Evolutionary conservation across 1,140 invertebrate genomes (phyloP), one percentile per base, ranked within the genome.

Genomic region (Diorhabda elongata): DNA sequence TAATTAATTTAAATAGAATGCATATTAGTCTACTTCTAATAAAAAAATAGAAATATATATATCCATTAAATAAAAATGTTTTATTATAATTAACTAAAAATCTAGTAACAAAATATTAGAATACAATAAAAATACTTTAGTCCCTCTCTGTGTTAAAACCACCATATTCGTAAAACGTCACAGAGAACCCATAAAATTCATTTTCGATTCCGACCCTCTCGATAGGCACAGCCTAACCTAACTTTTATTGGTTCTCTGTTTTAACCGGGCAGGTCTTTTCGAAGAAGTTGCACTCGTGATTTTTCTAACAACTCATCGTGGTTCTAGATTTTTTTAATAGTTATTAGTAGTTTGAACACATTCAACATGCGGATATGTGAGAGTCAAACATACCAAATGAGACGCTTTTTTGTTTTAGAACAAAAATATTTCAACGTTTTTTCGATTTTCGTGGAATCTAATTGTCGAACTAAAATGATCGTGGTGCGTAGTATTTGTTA

Each of bases 191-290:
- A 62, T 62, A 44, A 62, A 42, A 62, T 11, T 62, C 61, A 44
- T 62, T 44, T 42, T 42, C 58, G 42, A 8, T 60, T 42, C 6
- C 41, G 58, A 59, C 41, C 58, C 58, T 59, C 58, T 26, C 58
- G 58, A 44, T 62, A 44, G 42, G n/a, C n/a, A 44, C 42, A 62
- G 44, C 44, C 6, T 44, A 62, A 62, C 42, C 44, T 44, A 44
- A 62, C 43, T 62, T 62, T 62, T 62, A 62, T 62, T 62, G 61
- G 61, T 62, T 44, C 61, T 11, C 43, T 44, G 61, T 44, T 47
- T 44, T 42, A 44, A 44, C 43, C 61, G 43, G 61, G 61, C 61
- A 44, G 61, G 61, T 62, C 61, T 62, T 52, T 52, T n/a, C n/a
- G 47, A 52, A n/a, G n/a, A 52, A n/a, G 6, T n/a, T 8, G 5